Evolutionary conservation across 2,888 invertebrate genomes (phyloP), one percentile per base, ranked within the genome.

Genomic region (Taphrorychus bicolor): DNA sequence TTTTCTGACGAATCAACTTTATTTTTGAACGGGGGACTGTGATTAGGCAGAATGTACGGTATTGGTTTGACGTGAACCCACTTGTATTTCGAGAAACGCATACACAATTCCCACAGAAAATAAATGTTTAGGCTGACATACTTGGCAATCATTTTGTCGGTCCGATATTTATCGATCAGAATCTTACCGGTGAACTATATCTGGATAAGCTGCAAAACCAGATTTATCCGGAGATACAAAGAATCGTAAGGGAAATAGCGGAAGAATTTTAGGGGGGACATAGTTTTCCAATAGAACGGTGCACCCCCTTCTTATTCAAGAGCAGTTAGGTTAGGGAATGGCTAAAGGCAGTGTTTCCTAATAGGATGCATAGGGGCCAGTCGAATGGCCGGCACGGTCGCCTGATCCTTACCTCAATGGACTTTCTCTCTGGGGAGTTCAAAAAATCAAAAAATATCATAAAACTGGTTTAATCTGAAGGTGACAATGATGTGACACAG

Each of bases 61-160:
- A 45, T 16, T 59, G 63, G n/a, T 24, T 61, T 7, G 45, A 45
- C 14, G 45, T 45, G 16, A 45, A 16, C 45, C 45, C 45, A 45
- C 45, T 5, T n/a, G 16, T n/a, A n/a, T n/a, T n/a, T n/a, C n/a
- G n/a, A n/a, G n/a, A n/a, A n/a, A n/a, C n/a, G n/a, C n/a, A n/a
- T n/a, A n/a, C n/a, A n/a, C n/a, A n/a, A n/a, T n/a, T n/a, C n/a
- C n/a, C n/a, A n/a, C n/a, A n/a, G n/a, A n/a, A n/a, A n/a, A n/a
- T n/a, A n/a, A n/a, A n/a, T n/a, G n/a, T n/a, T n/a, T n/a, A n/a
- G n/a, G n/a, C 11, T 32, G 11, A 32, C 3, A 3, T 2, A 1
- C 3, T 9, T 2, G 7, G 9, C 9, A 7, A 1, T 32, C 11
- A 32, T 32, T 5, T 42, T 2, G 1, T n/a, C 14, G n/a, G 3